Base-by-base conservation (phyloP, 2,113 vertebrate species). In the Oncorhynchus gorbuscha region DNA sequence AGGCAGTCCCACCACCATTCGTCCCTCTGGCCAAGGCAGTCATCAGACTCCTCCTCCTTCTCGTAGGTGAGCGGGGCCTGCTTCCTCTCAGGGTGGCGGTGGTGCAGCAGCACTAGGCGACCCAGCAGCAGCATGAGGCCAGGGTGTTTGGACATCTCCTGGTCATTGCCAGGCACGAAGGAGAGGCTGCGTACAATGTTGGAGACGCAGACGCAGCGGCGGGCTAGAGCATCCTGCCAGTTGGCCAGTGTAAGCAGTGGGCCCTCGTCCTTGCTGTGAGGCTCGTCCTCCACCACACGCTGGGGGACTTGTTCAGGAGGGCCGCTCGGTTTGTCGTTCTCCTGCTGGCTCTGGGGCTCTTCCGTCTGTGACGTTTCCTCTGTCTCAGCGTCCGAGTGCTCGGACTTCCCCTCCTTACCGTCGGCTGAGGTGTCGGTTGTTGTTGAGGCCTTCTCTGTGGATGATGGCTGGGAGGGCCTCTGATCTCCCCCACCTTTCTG, bases 1-100 rank as follows among this genome's bases (percentile, higher is more conserved):
- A 99, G 92, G 93, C 97, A 99, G 95, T 99, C 98, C 97, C 97
- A 99, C 97, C 97, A 99, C 98, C 98, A 99, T 88, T 99, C 97
- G 39, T 97, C 96, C 88, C 95, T 96, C 91, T 95, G 96, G 87
- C 95, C 95, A 90, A 95, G 89, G 66, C 97, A 95, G 82, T 98
- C 97, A 67, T 99, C 98, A 73, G 96, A 94, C 74, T 99, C 97
- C 89, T 99, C 98, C 71, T 99, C 97, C 61, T 99, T 99, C 91
- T 99, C 97, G 0, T 98, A 99, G 59, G 97, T 99, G 82, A 98
- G 96, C 5, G 97, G 97, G 0, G 98, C 97, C 90, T 98, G 98
- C 82, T 98, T 98, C 87, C 97, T 95, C 80, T 99, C 97, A 0
- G 97, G 98, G 89, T 99, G 98, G 90, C 95, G 94, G 88, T 99